These are phyloP conservation scores for Choloepus didactylus DNA, from an alignment of 2,797 vertebrate species.

Conservation along the genomic window DNA sequence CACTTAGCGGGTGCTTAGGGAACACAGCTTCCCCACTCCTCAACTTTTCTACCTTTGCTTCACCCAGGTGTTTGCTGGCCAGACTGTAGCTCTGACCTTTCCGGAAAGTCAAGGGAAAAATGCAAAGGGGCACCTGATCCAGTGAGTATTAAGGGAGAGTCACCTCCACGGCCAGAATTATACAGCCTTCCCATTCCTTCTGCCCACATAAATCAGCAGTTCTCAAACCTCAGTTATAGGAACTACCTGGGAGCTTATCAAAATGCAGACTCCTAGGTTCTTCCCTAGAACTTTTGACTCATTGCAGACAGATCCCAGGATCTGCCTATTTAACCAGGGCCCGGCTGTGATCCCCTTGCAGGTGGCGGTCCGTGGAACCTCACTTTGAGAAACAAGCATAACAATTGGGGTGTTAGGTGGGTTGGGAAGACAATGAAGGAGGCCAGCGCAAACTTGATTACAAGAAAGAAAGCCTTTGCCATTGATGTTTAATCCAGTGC, in stretches of 20 bases:
- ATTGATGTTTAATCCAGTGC: background rate
- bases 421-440: background rate
- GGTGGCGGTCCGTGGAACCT: background rate
- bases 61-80: background rate
- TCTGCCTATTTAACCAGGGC: background rate
- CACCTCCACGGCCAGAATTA: background rate
- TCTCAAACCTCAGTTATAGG: background rate
- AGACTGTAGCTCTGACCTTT: background rate
- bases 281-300: background rate
- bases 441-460: background rate
- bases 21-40: background rate
- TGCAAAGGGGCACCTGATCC: background rate
- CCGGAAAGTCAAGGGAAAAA: background rate
- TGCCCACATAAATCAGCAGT: background rate
- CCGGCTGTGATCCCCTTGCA: background rate
- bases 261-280: conserved; percentile 21
- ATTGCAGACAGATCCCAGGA: background rate
- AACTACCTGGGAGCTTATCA: background rate
- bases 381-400: background rate
- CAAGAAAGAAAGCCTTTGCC: background rate
- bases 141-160: background rate
- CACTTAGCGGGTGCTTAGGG: background rate
- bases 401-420: background rate
- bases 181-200: background rate
- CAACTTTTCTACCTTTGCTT: background rate